Conservation (phyloP, 2,888 invertebrate species). For the Scelioninae gen. 1 region DNA sequence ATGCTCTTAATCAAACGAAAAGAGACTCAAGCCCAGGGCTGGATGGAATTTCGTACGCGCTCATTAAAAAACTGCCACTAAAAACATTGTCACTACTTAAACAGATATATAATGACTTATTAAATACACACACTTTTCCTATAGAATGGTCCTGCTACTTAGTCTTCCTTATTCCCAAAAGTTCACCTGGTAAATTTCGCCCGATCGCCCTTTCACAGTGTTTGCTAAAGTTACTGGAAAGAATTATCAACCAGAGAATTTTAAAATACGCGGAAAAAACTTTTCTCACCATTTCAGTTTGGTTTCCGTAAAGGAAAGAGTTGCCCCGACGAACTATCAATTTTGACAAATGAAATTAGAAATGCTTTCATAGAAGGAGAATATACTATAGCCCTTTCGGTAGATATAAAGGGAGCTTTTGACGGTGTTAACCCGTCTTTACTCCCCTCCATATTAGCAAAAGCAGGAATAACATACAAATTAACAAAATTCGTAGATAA, state of each 20-base stretch:
- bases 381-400: background rate
- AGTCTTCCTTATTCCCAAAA: constrained; percentile 1
- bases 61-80: constrained; percentile 4
- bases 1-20: background rate
- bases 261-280: background rate
- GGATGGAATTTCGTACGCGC: background rate
- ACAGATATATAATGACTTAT: background rate
- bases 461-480: background rate
- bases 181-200: background rate
- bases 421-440: background rate
- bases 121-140: background rate
- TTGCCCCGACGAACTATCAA: background rate
- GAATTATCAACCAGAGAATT: constrained; percentile 10
- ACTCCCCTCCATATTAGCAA: background rate
- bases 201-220: constrained; percentile 17
- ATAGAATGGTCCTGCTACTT: background rate
- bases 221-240: constrained; percentile 5
- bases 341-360: constrained; percentile 1
- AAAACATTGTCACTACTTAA: background rate
- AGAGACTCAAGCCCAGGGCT: background rate
- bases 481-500: background rate
- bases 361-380: background rate
- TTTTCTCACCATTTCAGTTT: constrained; percentile 2
- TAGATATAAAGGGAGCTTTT: constrained; percentile 5
- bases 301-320: constrained; percentile 21